A percentile compares a stretch with the other conserved stretches of the same genome.
Evolutionary conservation across 2,888 invertebrate species (phyloP).

Genomic region (Drosophila colorata): DNA sequence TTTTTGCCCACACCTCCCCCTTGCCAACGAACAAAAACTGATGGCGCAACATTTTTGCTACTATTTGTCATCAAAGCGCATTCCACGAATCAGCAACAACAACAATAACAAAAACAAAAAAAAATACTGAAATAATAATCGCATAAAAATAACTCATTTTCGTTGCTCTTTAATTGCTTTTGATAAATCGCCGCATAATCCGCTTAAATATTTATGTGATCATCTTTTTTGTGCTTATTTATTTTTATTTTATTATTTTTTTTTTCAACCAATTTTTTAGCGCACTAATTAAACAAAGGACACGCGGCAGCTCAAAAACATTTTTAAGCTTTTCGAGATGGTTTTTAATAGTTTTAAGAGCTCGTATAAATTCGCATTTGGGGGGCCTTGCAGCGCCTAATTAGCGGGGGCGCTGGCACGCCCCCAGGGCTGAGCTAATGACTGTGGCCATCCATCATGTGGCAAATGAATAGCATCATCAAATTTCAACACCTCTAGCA

Average conservation of each 20-base stretch:
- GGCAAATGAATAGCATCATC: constrained; percentile 34
- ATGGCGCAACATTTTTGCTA: constrained; percentile 74
- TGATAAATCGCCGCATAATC: constrained; percentile 80
- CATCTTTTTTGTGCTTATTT: constrained; percentile 34
- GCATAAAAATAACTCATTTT: constrained; percentile 53
- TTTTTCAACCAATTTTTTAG: constrained; percentile 66
- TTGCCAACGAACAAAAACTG: constrained; percentile 7
- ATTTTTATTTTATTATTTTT: constrained; percentile 17
- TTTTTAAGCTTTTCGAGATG: constrained; percentile 54
- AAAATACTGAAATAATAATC: constrained; percentile 40
- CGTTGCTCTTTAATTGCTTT: constrained; percentile 75
- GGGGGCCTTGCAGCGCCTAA: constrained; percentile 49
- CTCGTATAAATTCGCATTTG: constrained; percentile 69
- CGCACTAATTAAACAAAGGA: constrained; percentile 77
- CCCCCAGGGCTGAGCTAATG: constrained; percentile 42
- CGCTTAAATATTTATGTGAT: constrained; percentile 71
- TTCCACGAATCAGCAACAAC: constrained; percentile 60
- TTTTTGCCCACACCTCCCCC: background rate
- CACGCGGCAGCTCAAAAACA: constrained; percentile 44
- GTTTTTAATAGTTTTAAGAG: constrained; percentile 30
- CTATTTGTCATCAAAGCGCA: constrained; percentile 75
- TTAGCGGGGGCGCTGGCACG: constrained; percentile 59
- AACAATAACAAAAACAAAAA: constrained; percentile 7
- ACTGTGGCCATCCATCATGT: constrained; percentile 37
- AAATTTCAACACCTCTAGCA: constrained; percentile 41